Base-by-base conservation (phyloP, 2,113 vertebrate species). In the Bubo blakistoni region DNA sequence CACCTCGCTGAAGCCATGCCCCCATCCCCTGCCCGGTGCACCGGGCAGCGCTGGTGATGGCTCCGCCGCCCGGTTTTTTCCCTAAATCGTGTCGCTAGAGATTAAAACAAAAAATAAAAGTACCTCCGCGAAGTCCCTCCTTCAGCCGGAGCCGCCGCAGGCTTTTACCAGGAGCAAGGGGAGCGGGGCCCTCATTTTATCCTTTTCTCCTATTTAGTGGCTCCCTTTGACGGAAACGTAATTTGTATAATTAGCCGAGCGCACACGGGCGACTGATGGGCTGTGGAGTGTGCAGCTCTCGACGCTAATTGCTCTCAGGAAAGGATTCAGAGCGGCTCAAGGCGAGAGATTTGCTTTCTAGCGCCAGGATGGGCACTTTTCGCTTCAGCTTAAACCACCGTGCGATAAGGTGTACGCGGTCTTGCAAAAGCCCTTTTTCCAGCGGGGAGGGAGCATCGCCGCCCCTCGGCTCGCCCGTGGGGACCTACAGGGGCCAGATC, bases 211-310 rank as follows among this genome's bases (percentile, higher is more conserved):
- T 77, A 90, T 96, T 96, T 96, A 94, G 96, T 78, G 94, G 92
- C 94, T 96, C 85, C 86, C 88, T 98, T 97, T 91, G 96, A 97
- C 96, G 83, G 93, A 89, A 96, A 83, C 57, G 67, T 96, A 95
- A 97, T 98, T 97, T 97, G 96, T 96, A 90, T 98, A 98, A 98
- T 98, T 97, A 97, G 96, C 91, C 70, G 94, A 95, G 95, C 36
- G 55, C 96, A 92, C 92, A 90, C 85, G 90, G 95, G 78, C 93
- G 76, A 83, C 90, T 87, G 94, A 84, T 86, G 89, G 89, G 94
- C 95, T 92, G 91, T 92, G 86, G 92, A 96, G 94, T 77, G 81
- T 57, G 81, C 47, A 66, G 94, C 90, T 96, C 92, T 97, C 95
- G 58, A 95, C 27, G 86, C 79, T 97, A 98, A 98, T 98, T 97